Conservation (phyloP, 2,797 vertebrate species). For the Vireo griseus region DNA sequence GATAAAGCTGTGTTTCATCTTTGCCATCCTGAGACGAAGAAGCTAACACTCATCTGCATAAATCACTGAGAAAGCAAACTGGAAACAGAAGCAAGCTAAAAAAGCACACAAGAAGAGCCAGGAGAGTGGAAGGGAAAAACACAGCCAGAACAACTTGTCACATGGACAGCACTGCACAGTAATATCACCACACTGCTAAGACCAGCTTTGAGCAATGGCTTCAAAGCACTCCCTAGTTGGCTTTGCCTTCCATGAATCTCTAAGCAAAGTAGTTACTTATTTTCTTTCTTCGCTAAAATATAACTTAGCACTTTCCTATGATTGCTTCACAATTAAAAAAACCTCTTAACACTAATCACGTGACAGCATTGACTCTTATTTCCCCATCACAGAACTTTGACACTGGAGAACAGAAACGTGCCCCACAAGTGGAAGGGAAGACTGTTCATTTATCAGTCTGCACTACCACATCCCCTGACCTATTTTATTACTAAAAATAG, state of each 20-base stretch:
- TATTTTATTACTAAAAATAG: conserved; percentile 93
- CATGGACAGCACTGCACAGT: background rate
- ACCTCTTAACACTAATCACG: background rate
- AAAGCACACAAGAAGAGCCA: background rate
- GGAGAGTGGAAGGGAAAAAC: background rate
- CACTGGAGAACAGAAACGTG: conserved; percentile 21
- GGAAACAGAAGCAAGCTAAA: background rate
- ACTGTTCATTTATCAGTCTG: conserved; percentile 66
- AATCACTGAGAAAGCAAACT: background rate
- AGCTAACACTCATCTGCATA: background rate
- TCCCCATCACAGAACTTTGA: background rate
- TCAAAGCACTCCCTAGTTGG: background rate
- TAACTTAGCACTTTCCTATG: background rate
- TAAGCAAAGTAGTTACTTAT: background rate
- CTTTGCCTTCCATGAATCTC: background rate
- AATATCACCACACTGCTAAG: background rate
- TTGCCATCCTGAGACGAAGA: background rate
- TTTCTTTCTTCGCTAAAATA: background rate
- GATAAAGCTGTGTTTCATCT: background rate
- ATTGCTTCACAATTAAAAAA: background rate
- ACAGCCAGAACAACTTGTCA: background rate
- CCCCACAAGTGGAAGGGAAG: conserved; percentile 51
- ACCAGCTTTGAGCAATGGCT: background rate
- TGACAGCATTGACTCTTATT: background rate
- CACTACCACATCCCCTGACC: conserved; percentile 79